phyloP scores from a whole-genome alignment of 2,797 vertebrate species.

The Phalloptychus januarius region DNA sequence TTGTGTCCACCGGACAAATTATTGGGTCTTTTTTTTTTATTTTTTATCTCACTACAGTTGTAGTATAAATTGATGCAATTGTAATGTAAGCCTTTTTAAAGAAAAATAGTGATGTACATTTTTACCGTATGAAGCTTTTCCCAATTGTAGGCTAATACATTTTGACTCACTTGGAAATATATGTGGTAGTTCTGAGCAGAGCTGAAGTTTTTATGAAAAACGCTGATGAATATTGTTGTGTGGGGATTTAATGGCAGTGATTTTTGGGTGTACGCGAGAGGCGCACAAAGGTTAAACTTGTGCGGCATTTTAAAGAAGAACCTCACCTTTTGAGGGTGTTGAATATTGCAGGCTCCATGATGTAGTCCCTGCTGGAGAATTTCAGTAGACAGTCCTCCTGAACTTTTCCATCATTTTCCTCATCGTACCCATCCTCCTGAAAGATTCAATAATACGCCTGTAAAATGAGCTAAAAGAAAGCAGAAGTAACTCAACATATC shows the following conservation, averaged over 20 bases:
- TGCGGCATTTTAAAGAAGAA: not conserved
- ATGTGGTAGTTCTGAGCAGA: not conserved
- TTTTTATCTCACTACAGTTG: not conserved
- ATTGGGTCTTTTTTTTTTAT: too few relatives aligned
- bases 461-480: not conserved
- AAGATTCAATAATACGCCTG: slow-evolving; percentile 1
- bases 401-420: slow-evolving; percentile 90
- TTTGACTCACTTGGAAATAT: not conserved
- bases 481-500: not conserved
- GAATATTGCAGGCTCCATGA: slow-evolving; percentile 98
- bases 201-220: not conserved
- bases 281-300: not conserved
- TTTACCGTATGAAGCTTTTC: not conserved
- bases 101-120: not conserved
- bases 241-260: not conserved
- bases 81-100: not conserved
- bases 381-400: slow-evolving; percentile 95
- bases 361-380: slow-evolving; percentile 95
- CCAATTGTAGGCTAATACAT: not conserved
- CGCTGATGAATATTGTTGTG: not conserved
- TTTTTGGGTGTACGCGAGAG: not conserved
- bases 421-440: slow-evolving; percentile 88
- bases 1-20: not conserved
- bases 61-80: not conserved
- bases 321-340: slow-evolving; percentile 92